phyloP scores from a whole-genome alignment of 1,140 invertebrate genomes.

The Drosophila virilis region DNA sequence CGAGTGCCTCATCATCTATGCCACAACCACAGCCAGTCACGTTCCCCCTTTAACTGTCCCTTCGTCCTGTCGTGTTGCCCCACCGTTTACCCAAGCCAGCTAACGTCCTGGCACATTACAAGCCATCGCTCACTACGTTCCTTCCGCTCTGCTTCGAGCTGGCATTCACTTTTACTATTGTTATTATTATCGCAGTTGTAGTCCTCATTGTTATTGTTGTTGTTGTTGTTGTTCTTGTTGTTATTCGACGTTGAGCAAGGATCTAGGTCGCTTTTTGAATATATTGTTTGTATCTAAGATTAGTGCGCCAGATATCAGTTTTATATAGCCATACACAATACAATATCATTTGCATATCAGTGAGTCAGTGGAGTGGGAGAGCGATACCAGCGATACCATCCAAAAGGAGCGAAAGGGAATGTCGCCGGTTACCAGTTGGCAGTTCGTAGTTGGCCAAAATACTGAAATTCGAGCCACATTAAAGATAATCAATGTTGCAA shows the following conservation, averaged over 20 bases:
- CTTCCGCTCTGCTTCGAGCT: constrained; percentile 50
- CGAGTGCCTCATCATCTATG: constrained; percentile 34
- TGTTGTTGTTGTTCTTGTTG: constrained; percentile 34
- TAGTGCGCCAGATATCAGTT: constrained; percentile 74
- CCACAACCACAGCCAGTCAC: constrained; percentile 33
- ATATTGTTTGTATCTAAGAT: constrained; percentile 81
- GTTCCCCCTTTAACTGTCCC: constrained; percentile 17
- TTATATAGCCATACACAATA: constrained; percentile 68
- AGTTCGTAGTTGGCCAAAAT: not conserved
- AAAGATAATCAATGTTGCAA: constrained; percentile 9
- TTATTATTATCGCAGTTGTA: constrained; percentile 73
- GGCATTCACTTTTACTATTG: constrained; percentile 69
- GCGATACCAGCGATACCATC: constrained; percentile 11
- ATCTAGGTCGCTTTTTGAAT: constrained; percentile 81
- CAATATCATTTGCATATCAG: constrained; percentile 57
- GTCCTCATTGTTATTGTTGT: constrained; percentile 48
- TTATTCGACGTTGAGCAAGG: constrained; percentile 60
- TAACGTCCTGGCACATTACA: constrained; percentile 32
- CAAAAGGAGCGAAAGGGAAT: constrained; percentile 19
- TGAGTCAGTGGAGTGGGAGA: constrained; percentile 23
- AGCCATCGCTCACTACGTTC: constrained; percentile 54
- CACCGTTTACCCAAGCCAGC: not conserved
- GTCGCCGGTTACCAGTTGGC: not conserved
- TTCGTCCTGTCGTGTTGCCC: too few relatives aligned
- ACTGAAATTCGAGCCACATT: constrained; percentile 16